These are phyloP conservation scores for Crotalus horridus DNA, from an alignment of 2,113 vertebrate genomes.

Conservation along the genomic window DNA sequence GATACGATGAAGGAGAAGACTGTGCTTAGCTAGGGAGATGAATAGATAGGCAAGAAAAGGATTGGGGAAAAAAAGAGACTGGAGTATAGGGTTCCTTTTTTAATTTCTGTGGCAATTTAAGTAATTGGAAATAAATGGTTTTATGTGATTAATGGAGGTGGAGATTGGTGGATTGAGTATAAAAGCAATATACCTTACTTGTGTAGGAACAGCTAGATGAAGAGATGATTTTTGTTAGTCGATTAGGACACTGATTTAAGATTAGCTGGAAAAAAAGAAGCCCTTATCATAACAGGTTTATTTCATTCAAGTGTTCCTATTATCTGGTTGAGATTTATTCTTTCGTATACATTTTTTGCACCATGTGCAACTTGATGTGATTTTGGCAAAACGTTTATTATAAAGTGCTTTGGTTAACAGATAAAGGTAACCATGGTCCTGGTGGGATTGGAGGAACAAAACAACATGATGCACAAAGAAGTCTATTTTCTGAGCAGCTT, in stretches of 20 bases:
- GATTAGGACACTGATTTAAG: too few species aligned
- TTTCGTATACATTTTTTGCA: too few species aligned
- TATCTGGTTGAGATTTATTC: not conserved
- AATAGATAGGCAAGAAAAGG: conserved; percentile 17
- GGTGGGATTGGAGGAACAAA: too few species aligned
- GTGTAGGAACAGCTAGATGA: not conserved
- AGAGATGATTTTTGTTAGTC: not conserved
- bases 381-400: not conserved
- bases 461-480: not conserved
- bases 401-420: not conserved
- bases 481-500: not conserved
- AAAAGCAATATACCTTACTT: not conserved
- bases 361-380: not conserved
- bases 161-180: conserved; percentile 13
- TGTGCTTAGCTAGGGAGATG: conserved; percentile 26
- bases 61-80: conserved; percentile 22
- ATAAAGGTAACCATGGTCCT: not conserved
- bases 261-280: not conserved
- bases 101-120: conserved; percentile 37
- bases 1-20: not conserved
- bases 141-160: conserved; percentile 18
- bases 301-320: not conserved
- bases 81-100: not conserved
- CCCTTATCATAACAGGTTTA: not conserved
- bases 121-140: conserved; percentile 47